Conservation (phyloP, 2,797 vertebrate genomes). For the Catharus ustulatus region DNA sequence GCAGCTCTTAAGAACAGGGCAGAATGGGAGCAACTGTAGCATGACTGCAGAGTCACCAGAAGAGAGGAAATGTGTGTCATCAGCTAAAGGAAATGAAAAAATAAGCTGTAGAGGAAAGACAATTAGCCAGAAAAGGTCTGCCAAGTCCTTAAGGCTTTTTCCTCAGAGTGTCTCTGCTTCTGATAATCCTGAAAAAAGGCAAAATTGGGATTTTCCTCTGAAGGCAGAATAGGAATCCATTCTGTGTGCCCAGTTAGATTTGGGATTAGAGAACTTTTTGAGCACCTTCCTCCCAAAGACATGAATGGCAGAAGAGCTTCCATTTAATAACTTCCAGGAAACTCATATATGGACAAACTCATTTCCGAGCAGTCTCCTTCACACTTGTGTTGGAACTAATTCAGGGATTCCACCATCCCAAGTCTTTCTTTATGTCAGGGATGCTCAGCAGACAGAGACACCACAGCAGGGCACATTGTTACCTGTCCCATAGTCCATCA, state of each 20-base stretch:
- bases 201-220: neutral
- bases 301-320: neutral
- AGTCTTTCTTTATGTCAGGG: neutral
- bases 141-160: neutral
- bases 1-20: neutral
- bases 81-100: constrained; percentile 57
- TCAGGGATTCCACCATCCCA: neutral
- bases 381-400: neutral
- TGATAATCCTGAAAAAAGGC: neutral
- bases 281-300: neutral
- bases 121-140: neutral
- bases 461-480: neutral
- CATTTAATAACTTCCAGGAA: neutral
- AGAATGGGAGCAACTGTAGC: constrained; percentile 14
- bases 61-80: constrained; percentile 64
- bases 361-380: neutral
- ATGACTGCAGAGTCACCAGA: constrained; percentile 52
- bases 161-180: neutral
- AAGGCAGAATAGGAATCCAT: neutral
- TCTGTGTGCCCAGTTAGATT: neutral
- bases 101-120: constrained; percentile 16
- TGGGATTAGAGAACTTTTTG: neutral
- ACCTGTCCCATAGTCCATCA: neutral
- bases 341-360: neutral
- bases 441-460: neutral